Evolutionary conservation across 2,113 vertebrate genomes (phyloP).

Genomic region (Oxygymnocypris stewartii): DNA sequence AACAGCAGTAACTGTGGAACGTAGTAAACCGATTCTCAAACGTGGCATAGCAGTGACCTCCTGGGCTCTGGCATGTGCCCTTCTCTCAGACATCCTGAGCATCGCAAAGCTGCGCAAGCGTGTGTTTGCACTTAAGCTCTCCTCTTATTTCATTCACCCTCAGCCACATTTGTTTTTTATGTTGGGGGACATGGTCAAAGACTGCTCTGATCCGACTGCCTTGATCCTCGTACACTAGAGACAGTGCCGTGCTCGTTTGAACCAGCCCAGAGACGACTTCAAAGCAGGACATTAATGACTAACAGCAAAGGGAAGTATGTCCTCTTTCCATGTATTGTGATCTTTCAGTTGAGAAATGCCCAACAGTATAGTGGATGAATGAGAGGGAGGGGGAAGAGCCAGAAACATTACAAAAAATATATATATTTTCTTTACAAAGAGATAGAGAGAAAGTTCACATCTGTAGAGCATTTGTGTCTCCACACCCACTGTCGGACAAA

Average conservation of each 20-base stretch:
- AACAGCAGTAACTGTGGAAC: constrained; percentile 27
- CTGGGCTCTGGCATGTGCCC: constrained; percentile 32
- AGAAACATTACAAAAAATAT: not conserved
- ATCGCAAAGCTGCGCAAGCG: not conserved
- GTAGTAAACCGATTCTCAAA: constrained; percentile 34
- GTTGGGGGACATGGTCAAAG: constrained; percentile 47
- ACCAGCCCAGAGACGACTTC: constrained; percentile 53
- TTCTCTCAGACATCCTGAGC: constrained; percentile 31
- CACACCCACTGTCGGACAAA: constrained; percentile 34
- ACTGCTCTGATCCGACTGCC: constrained; percentile 47
- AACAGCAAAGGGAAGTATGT: constrained; percentile 54
- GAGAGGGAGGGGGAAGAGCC: constrained; percentile 31
- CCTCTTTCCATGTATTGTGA: constrained; percentile 56
- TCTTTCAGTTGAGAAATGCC: constrained; percentile 47
- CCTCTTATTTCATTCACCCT: constrained; percentile 55
- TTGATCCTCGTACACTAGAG: constrained; percentile 53
- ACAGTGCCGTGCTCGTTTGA: constrained; percentile 49
- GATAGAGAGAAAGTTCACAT: constrained; percentile 40
- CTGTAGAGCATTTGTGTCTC: constrained; percentile 50
- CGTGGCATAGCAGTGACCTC: constrained; percentile 34
- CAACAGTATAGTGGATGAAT: constrained; percentile 48
- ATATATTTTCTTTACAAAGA: not conserved
- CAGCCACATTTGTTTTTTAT: constrained; percentile 57
- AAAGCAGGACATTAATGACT: constrained; percentile 59
- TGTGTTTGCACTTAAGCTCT: constrained; percentile 50